Evolutionary conservation across 2,797 vertebrate species (phyloP), one percentile per base, ranked within the genome.

Genomic region (Decapterus maruadsi): DNA sequence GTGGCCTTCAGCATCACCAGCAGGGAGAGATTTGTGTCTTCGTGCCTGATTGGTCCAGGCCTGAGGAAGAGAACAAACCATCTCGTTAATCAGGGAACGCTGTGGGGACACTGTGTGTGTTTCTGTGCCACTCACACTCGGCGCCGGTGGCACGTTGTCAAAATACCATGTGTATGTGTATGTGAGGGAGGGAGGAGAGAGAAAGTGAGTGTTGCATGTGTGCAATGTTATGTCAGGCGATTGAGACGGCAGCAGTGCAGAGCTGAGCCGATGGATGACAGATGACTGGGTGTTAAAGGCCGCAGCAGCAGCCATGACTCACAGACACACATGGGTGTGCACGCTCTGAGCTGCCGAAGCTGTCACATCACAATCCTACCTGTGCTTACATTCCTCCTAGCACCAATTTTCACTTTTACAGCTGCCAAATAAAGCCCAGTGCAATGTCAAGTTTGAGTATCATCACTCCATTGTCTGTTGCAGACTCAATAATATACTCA

Each of bases 1-100:
- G 90, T 91, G 92, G 93, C 93, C 92, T 94, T 94, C 91, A 90
- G 86, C 87, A 77, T 89, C 89, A 84, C 86, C 89, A 86, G 86
- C 81, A 20, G 91, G 84, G 82, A 76, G 85, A 92, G 93, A 94
- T 94, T 92, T 94, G 93, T 94, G 92, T 93, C 85, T 89, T 89
- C 69, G 8, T 67, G 75, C 36, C 80, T 89, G 91, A 93, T 94
- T 93, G 93, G 93, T 84, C 81, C 59, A 76, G 59, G 75, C 84
- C 70, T 29, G 81, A 90, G 89, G 86, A 92, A 82, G 88, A 90
- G 89, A 91, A 91, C 87, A 90, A 91, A 87, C 89, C 88, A 87
- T 90, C 88, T 90, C 77, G 71, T 94, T 94, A 90, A 93, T 94
- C 90, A 93, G 83, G 78, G 73, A 87, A 89, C 84, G 83, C 86